Conservation (phyloP, 2,888 invertebrate genomes). For the Pegoplata infirma region DNA sequence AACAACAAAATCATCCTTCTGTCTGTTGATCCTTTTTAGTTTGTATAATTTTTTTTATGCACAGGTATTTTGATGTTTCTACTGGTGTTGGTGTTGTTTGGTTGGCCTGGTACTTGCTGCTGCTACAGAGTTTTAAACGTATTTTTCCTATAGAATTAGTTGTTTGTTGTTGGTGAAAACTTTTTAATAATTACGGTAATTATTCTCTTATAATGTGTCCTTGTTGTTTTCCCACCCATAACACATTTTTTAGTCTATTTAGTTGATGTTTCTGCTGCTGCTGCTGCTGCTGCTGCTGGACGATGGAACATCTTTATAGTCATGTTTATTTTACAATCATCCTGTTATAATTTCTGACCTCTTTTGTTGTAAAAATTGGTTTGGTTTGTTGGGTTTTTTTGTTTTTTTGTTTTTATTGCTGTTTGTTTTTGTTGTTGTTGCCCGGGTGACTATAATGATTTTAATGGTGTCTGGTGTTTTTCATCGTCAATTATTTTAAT, state of each 20-base stretch:
- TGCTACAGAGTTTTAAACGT: slow-evolving; percentile 58
- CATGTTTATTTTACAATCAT: slow-evolving; percentile 34
- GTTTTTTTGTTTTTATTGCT: not conserved
- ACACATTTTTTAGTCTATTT: slow-evolving; percentile 6
- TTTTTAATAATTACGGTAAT: slow-evolving; percentile 63
- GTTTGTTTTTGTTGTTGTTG: slow-evolving; percentile 23
- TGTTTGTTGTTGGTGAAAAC: slow-evolving; percentile 57
- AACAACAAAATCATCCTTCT: slow-evolving; percentile 31
- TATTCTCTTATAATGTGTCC: slow-evolving; percentile 57
- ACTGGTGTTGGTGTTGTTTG: not conserved
- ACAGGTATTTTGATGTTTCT: slow-evolving; percentile 11
- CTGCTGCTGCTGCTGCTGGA: slow-evolving; percentile 21
- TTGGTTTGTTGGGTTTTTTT: not conserved
- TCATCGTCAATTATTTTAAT: slow-evolving; percentile 61
- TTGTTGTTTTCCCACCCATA: slow-evolving; percentile 35
- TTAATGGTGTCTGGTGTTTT: slow-evolving; percentile 61
- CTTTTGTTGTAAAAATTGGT: slow-evolving; percentile 21
- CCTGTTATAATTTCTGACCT: slow-evolving; percentile 36
- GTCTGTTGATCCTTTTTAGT: slow-evolving; percentile 47
- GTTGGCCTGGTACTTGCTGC: not conserved
- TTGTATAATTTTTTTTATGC: not conserved
- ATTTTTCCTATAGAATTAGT: slow-evolving; percentile 61
- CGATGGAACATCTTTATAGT: slow-evolving; percentile 40
- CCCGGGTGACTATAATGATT: slow-evolving; percentile 58
- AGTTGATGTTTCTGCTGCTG: not conserved